Percentiles rank a stretch among this genome's conserved stretches.
Conservation (phyloP, 2,888 invertebrate genomes). For the Caenorhabditis sp. region DNA sequence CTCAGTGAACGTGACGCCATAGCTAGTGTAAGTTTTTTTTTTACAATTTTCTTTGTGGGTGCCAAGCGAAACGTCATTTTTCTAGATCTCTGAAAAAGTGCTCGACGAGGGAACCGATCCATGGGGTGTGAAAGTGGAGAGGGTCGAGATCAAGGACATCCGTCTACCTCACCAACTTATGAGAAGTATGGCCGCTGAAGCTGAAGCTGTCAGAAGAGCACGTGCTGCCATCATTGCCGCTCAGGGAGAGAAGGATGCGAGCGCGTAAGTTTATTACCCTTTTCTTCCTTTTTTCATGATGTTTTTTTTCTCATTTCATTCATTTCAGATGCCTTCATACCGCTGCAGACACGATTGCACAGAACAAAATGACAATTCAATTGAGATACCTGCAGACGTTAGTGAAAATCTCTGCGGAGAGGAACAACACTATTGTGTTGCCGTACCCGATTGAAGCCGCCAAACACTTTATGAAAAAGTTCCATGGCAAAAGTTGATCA, state of each 20-base stretch:
- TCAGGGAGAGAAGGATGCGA: constrained; percentile 80
- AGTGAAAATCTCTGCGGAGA: constrained; percentile 73
- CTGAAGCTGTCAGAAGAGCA: constrained; percentile 94
- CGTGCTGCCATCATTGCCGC: constrained; percentile 86
- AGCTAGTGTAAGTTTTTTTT: constrained; percentile 75
- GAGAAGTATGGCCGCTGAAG: constrained; percentile 96
- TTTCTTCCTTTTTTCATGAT: constrained; percentile 3
- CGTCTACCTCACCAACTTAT: constrained; percentile 93
- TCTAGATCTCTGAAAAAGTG: constrained; percentile 84
- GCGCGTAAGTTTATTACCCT: constrained; percentile 65
- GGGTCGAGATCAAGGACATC: constrained; percentile 90
- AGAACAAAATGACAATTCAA: constrained; percentile 95
- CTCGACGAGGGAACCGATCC: constrained; percentile 85
- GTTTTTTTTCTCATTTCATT: not conserved
- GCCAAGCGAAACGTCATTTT: not conserved
- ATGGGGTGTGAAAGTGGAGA: constrained; percentile 84
- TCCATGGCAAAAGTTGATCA: constrained; percentile 30
- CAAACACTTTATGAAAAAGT: constrained; percentile 68
- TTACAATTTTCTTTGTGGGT: too few species aligned
- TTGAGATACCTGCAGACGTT: constrained; percentile 88
- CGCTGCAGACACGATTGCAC: constrained; percentile 95
- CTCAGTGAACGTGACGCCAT: constrained; percentile 83
- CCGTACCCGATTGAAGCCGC: constrained; percentile 79
- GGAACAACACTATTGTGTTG: constrained; percentile 79
- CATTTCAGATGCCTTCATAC: constrained; percentile 87